phyloP scores from a whole-genome alignment of 2,113 vertebrate species.

The Galemys pyrenaicus region DNA sequence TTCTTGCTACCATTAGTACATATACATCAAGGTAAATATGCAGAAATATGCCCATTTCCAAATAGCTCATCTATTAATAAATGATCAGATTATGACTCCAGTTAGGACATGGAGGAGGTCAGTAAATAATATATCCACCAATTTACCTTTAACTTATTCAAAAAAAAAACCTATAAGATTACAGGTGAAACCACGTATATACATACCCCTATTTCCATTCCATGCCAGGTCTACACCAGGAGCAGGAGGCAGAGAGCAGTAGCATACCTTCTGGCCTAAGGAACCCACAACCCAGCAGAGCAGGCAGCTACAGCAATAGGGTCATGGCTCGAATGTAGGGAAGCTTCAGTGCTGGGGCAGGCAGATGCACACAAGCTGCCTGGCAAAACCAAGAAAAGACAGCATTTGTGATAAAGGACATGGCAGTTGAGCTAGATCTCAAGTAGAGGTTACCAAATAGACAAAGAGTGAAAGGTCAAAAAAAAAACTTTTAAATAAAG shows the following conservation, averaged over 20 bases:
- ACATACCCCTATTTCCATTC: neutral
- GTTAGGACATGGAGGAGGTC: conserved; percentile 6
- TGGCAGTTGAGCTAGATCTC: neutral
- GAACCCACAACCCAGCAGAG: neutral
- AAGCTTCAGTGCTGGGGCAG: neutral
- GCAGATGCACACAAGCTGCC: neutral
- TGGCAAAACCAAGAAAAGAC: neutral
- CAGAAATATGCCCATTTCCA: conserved; percentile 62
- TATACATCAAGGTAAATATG: conserved; percentile 66
- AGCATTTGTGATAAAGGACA: neutral
- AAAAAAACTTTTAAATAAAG: neutral
- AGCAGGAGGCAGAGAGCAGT: neutral
- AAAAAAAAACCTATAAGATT: conserved; percentile 54
- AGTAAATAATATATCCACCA: conserved; percentile 51
- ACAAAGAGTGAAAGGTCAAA: neutral
- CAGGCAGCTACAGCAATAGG: neutral
- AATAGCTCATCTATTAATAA: conserved; percentile 63
- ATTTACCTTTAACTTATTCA: conserved; percentile 51
- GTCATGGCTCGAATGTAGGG: neutral
- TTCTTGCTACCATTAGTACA: conserved; percentile 57
- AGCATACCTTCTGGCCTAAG: neutral
- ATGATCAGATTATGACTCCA: conserved; percentile 63
- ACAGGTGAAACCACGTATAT: conserved; percentile 2
- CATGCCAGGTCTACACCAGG: neutral
- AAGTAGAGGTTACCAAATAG: neutral